These are phyloP conservation scores for Calephelis perditalis DNA, from an alignment of 2,888 invertebrate genomes.

Conservation along the genomic window DNA sequence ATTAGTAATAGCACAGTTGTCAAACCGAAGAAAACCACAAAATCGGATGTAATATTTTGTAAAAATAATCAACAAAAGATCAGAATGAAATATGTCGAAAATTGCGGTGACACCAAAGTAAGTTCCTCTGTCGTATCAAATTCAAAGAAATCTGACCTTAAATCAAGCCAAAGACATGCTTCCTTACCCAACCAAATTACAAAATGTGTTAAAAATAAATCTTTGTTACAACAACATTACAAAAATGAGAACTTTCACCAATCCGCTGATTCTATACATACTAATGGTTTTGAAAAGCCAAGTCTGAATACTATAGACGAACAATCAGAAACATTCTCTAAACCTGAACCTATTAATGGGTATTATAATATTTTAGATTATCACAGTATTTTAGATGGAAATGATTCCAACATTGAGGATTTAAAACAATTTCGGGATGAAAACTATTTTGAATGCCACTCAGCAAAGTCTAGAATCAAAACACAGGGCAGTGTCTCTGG, in stretches of 20 bases:
- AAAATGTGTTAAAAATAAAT: conserved; percentile 18
- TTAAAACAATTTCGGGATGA: conserved; percentile 72
- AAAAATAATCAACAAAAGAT: conserved; percentile 29
- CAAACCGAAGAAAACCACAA: conserved; percentile 47
- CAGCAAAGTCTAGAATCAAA: conserved; percentile 55
- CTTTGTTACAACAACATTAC: conserved; percentile 48
- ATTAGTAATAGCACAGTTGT: conserved; percentile 29
- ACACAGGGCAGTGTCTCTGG: conserved; percentile 39
- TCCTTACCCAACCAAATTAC: conserved; percentile 2
- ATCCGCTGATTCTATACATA: conserved; percentile 44
- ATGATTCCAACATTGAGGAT: conserved; percentile 41
- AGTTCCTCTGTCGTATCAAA: not conserved
- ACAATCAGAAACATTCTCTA: conserved; percentile 38
- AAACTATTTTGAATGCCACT: conserved; percentile 81
- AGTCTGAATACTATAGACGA: conserved; percentile 54
- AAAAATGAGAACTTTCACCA: conserved; percentile 54
- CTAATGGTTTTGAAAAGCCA: conserved; percentile 37
- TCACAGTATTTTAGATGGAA: conserved; percentile 35
- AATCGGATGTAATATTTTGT: conserved; percentile 45
- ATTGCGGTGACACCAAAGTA: conserved; percentile 45
- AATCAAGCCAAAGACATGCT: not conserved
- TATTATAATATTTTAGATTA: conserved; percentile 36
- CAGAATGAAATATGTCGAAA: conserved; percentile 34
- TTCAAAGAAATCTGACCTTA: not conserved
- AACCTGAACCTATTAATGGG: conserved; percentile 31